Conservation (phyloP, 2,797 vertebrate species). For the Poeciliopsis turneri region DNA sequence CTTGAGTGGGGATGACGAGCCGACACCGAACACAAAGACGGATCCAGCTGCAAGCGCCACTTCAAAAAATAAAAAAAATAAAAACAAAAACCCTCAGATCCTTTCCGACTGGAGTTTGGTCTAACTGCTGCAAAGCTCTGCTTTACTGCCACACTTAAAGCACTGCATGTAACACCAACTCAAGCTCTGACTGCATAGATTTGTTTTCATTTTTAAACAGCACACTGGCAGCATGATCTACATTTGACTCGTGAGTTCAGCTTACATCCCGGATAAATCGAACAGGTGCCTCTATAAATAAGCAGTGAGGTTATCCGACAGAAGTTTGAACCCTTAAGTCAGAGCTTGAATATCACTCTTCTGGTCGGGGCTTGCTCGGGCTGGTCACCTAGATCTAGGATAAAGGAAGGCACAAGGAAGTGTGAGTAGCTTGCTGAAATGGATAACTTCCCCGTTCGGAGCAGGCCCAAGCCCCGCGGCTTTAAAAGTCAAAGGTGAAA, state of each 20-base stretch:
- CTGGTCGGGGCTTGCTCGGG: conserved; percentile 12
- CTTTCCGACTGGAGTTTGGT: conserved; percentile 20
- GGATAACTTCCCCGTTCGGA: conserved; percentile 36
- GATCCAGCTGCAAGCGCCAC: conserved; percentile 19
- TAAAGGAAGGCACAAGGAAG: conserved; percentile 68
- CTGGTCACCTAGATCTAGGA: conserved; percentile 34
- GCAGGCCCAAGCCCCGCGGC: conserved; percentile 52
- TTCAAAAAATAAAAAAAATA: not conserved
- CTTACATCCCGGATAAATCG: conserved; percentile 30
- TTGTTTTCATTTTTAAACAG: conserved; percentile 47
- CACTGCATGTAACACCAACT: conserved; percentile 51
- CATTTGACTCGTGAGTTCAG: conserved; percentile 50
- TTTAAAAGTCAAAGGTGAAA: conserved; percentile 58
- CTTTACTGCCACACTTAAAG: conserved; percentile 48
- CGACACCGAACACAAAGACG: conserved; percentile 15
- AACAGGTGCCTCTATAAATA: conserved; percentile 57
- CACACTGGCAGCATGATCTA: conserved; percentile 49
- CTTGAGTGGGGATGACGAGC: conserved; percentile 27
- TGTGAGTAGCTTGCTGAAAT: conserved; percentile 34
- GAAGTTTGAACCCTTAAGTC: conserved; percentile 3
- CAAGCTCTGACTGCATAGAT: conserved; percentile 61
- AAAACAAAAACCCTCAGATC: conserved; percentile 11
- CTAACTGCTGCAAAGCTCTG: conserved; percentile 16
- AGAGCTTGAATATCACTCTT: conserved; percentile 31
- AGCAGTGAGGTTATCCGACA: conserved; percentile 26